Evolutionary conservation across 2,113 vertebrate genomes (phyloP).

Genomic region (Pipa parva): DNA sequence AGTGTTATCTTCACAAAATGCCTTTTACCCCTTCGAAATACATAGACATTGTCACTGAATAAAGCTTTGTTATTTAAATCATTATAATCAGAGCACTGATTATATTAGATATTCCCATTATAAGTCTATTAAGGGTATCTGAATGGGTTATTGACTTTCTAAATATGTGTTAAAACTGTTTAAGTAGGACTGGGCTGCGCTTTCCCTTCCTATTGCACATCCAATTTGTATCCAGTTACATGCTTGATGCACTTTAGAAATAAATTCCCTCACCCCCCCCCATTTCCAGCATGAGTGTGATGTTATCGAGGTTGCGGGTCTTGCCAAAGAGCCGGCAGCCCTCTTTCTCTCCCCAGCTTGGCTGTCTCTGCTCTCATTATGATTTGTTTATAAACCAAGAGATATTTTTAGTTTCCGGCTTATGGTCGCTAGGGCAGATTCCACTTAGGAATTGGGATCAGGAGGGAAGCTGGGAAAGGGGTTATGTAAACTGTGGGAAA

Average conservation of each 20-base stretch:
- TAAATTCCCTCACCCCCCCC: constrained; percentile 10
- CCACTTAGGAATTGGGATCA: constrained; percentile 53
- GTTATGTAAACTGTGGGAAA: constrained; percentile 63
- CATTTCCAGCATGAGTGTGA: not conserved
- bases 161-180: too few relatives aligned
- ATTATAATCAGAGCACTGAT: too few relatives aligned
- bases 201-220: not conserved
- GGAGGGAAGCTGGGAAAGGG: constrained; percentile 45
- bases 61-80: too few relatives aligned
- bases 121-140: too few relatives aligned
- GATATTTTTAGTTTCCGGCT: constrained; percentile 73
- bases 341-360: constrained; percentile 39
- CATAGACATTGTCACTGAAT: too few relatives aligned
- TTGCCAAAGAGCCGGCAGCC: constrained; percentile 44
- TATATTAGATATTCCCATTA: too few relatives aligned
- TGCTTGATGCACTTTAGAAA: not conserved
- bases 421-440: constrained; percentile 65
- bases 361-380: constrained; percentile 65
- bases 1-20: too few relatives aligned
- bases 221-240: not conserved
- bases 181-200: too few relatives aligned
- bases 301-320: constrained; percentile 33
- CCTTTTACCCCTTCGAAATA: too few relatives aligned
- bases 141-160: too few relatives aligned
- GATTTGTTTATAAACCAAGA: constrained; percentile 69